These are phyloP conservation scores for Scelioninae gen. 2 DNA, from an alignment of 2,888 invertebrate species.

Conservation along the genomic window DNA sequence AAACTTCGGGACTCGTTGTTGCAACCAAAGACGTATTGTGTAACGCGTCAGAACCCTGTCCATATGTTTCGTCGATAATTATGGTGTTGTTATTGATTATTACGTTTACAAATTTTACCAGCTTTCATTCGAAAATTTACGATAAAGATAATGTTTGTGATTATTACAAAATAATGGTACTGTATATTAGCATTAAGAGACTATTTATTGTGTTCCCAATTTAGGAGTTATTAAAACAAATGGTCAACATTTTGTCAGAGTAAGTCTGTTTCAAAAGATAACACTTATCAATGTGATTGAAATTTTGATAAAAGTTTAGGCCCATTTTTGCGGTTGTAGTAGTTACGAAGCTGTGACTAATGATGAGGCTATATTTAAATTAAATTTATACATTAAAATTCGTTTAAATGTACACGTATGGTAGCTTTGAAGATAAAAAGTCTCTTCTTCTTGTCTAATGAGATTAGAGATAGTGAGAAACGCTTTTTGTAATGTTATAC, in stretches of 20 bases:
- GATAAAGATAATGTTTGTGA: slow-evolving; percentile 29
- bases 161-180: slow-evolving; percentile 25
- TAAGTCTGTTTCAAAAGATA: slow-evolving; percentile 16
- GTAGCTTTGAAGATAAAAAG: too few species aligned
- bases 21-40: slow-evolving; percentile 34
- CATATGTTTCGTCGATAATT: slow-evolving; percentile 37
- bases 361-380: background rate
- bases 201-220: slow-evolving; percentile 33
- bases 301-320: background rate
- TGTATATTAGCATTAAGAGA: slow-evolving; percentile 28
- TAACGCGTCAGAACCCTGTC: slow-evolving; percentile 19
- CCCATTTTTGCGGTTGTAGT: background rate
- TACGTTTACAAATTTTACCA: slow-evolving; percentile 23
- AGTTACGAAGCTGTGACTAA: slow-evolving; percentile 12
- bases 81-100: slow-evolving; percentile 39
- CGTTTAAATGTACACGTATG: too few species aligned
- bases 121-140: slow-evolving; percentile 25
- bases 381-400: background rate
- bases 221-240: slow-evolving; percentile 5
- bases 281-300: slow-evolving; percentile 18
- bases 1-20: slow-evolving; percentile 22
- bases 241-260: slow-evolving; percentile 16
- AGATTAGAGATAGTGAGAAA: slow-evolving; percentile 13
- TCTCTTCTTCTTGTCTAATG: background rate
- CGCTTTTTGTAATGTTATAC: slow-evolving; percentile 22